A percentile compares a stretch with the other conserved stretches of the same genome.
phyloP scores from a whole-genome alignment of 2,797 vertebrate genomes.

The Salmo trutta region DNA sequence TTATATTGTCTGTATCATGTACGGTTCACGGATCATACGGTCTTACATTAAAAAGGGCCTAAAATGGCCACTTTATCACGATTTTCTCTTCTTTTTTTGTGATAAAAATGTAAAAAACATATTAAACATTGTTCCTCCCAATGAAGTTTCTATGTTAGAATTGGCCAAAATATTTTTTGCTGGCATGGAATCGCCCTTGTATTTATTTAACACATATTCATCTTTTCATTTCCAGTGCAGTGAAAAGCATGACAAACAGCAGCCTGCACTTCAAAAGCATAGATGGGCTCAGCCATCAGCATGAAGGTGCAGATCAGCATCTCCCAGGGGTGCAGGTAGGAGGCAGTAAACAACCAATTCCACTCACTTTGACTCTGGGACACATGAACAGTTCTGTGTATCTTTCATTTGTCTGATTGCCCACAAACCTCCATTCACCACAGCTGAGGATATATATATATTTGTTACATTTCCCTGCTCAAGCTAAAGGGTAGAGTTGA shows the following conservation, averaged over 20 bases:
- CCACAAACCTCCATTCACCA: neutral
- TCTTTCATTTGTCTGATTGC: neutral
- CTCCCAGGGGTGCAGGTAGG: slow-evolving; percentile 89
- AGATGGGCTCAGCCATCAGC: slow-evolving; percentile 83
- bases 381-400: neutral
- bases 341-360: slow-evolving; percentile 29
- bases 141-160: too few relatives aligned
- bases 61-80: too few relatives aligned
- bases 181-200: neutral
- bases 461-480: neutral
- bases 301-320: slow-evolving; percentile 86
- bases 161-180: neutral
- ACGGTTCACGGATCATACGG: too few relatives aligned
- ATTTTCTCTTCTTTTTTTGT: too few relatives aligned
- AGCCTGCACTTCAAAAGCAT: slow-evolving; percentile 92
- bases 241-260: slow-evolving; percentile 95
- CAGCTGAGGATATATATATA: neutral
- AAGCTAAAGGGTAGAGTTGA: neutral
- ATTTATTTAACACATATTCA: neutral
- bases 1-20: too few relatives aligned
- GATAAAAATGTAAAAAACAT: too few relatives aligned
- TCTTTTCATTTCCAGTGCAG: slow-evolving; percentile 77
- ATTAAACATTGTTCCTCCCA: too few relatives aligned
- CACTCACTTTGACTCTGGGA: neutral
- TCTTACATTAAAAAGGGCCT: too few relatives aligned